Conservation (phyloP, 2,113 vertebrate genomes). For the Prinia subflava region DNA sequence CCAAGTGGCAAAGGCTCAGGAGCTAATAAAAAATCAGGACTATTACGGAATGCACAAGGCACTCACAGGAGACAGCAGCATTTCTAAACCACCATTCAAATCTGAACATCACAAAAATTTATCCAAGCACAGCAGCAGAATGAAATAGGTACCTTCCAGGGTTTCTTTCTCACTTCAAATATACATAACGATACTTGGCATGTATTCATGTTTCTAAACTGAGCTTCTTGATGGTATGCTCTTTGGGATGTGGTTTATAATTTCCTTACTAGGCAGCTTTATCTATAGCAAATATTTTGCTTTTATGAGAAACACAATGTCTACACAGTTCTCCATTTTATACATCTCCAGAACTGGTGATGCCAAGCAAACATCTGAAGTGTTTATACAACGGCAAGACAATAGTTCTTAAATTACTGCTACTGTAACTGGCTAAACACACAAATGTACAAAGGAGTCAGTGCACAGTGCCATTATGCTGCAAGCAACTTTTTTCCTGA, state of each 20-base stretch:
- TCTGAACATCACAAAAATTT: background rate
- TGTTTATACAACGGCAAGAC: constrained; percentile 48
- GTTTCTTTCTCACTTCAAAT: background rate
- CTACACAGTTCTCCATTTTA: constrained; percentile 36
- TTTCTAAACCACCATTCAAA: background rate
- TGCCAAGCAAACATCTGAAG: constrained; percentile 24
- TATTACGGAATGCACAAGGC: background rate
- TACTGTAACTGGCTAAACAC: constrained; percentile 38
- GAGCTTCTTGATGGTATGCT: background rate
- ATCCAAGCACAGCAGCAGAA: background rate
- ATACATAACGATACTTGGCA: background rate
- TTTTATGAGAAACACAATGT: constrained; percentile 24
- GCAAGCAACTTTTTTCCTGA: background rate
- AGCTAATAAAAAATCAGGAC: background rate
- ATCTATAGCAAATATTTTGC: constrained; percentile 51
- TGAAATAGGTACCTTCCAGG: background rate
- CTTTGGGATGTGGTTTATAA: constrained; percentile 38
- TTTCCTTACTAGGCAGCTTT: constrained; percentile 44
- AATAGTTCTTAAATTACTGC: constrained; percentile 37
- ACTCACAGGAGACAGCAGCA: background rate
- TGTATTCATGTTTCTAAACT: background rate
- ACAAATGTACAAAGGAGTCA: background rate
- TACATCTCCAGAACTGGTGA: background rate
- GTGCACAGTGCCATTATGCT: background rate
- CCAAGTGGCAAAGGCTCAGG: background rate